Evolutionary conservation across 2,888 invertebrate genomes (phyloP).

Genomic region (Scelioninae gen. 2): DNA sequence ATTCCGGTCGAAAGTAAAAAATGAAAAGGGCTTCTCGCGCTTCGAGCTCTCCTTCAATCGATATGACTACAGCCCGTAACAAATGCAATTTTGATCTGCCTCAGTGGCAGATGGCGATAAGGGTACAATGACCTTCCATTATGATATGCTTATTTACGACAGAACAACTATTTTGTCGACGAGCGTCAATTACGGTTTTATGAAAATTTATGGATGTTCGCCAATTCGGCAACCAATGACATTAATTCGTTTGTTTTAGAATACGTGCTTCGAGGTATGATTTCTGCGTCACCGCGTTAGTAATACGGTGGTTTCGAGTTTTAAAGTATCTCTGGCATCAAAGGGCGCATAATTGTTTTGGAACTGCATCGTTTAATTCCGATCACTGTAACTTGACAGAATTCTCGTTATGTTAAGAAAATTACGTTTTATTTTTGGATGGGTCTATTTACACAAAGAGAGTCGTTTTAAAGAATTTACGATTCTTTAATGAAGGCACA

Average conservation of each 20-base stretch:
- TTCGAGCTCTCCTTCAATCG: constrained; percentile 43
- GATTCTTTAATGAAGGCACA: no score
- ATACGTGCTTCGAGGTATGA: constrained; percentile 20
- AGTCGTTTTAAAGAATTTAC: no score
- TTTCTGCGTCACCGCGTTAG: constrained; percentile 5
- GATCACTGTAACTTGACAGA: constrained; percentile 12
- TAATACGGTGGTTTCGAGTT: not conserved
- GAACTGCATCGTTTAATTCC: not conserved
- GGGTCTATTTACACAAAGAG: no score
- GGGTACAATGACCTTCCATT: constrained; percentile 48
- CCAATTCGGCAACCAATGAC: constrained; percentile 11
- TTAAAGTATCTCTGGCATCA: not conserved
- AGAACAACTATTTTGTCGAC: constrained; percentile 15
- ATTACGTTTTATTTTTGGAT: no score
- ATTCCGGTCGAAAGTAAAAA: constrained; percentile 48
- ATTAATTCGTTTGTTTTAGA: not conserved
- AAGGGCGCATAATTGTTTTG: constrained; percentile 37
- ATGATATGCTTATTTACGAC: constrained; percentile 26
- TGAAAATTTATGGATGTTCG: constrained; percentile 17
- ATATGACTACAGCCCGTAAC: constrained; percentile 58
- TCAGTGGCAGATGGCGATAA: constrained; percentile 54
- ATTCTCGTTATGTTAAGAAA: not conserved
- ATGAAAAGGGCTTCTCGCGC: constrained; percentile 37
- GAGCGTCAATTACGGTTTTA: constrained; percentile 21
- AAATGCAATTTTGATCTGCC: constrained; percentile 57